phyloP scores from a whole-genome alignment of 2,113 vertebrate genomes.

The Sminthopsis crassicaudata region DNA sequence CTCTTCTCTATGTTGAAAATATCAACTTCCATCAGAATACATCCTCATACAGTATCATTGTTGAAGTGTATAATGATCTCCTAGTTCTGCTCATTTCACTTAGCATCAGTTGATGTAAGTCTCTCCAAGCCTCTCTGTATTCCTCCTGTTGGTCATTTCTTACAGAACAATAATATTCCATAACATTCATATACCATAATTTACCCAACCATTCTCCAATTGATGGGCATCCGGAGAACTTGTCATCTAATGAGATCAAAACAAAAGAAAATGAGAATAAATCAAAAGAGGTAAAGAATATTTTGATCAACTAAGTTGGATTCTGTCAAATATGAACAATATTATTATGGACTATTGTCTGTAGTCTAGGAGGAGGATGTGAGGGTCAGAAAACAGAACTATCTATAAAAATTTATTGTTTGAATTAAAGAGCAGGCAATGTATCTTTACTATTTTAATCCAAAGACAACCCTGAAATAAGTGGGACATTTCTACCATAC shows the following conservation, averaged over 20 bases:
- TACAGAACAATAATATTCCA: too few relatives aligned
- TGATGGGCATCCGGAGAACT: too few relatives aligned
- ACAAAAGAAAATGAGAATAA: neutral
- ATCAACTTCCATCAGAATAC: too few relatives aligned
- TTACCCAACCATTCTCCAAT: too few relatives aligned
- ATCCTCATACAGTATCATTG: too few relatives aligned
- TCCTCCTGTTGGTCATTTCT: too few relatives aligned
- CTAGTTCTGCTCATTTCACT: too few relatives aligned
- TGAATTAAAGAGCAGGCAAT: slow-evolving; percentile 52
- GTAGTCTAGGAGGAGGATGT: slow-evolving; percentile 3
- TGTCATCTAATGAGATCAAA: slow-evolving; percentile 20
- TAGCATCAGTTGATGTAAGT: too few relatives aligned
- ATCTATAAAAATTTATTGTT: slow-evolving; percentile 63
- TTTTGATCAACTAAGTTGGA: slow-evolving; percentile 51
- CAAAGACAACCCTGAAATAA: slow-evolving; percentile 65
- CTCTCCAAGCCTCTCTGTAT: too few relatives aligned
- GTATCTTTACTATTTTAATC: slow-evolving; percentile 26
- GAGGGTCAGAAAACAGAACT: slow-evolving; percentile 47
- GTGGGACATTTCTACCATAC: slow-evolving; percentile 55
- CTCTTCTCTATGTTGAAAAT: too few relatives aligned
- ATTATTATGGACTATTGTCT: slow-evolving; percentile 47
- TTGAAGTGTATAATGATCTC: too few relatives aligned
- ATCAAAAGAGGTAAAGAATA: neutral
- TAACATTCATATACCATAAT: too few relatives aligned
- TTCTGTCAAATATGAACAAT: slow-evolving; percentile 38